Conservation (phyloP, 2,797 vertebrate genomes). For the Fistularia tabacaria region DNA sequence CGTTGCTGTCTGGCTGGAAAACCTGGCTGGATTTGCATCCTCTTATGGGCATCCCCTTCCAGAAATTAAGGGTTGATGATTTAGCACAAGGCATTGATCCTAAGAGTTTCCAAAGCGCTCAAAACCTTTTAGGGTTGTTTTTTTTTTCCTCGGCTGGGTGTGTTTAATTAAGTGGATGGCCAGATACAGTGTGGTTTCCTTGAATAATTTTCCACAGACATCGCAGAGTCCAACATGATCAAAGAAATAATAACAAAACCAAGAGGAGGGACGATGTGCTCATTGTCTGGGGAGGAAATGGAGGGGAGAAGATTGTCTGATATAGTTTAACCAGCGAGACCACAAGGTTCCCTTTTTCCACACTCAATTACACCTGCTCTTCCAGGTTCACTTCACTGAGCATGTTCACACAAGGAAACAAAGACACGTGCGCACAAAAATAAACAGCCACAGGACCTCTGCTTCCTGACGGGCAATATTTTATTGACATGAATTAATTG, state of each 20-base stretch:
- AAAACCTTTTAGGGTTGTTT: conserved; percentile 13
- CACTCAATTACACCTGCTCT: conserved; percentile 71
- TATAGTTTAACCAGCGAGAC: conserved; percentile 57
- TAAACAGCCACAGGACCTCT: conserved; percentile 32
- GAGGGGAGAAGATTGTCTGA: conserved; percentile 56
- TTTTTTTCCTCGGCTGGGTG: not conserved
- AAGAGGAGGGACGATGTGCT: conserved; percentile 28
- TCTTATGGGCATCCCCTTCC: conserved; percentile 38
- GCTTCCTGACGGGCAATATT: conserved; percentile 44
- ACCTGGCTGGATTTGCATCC: conserved; percentile 32
- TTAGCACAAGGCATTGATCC: conserved; percentile 47
- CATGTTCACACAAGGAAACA: conserved; percentile 35
- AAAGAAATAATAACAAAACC: conserved; percentile 42
- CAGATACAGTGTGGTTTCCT: conserved; percentile 9
- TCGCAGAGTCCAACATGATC: conserved; percentile 35
- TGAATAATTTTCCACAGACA: conserved; percentile 25
- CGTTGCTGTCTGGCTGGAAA: conserved; percentile 27
- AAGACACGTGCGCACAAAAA: conserved; percentile 34
- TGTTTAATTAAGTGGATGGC: conserved; percentile 8
- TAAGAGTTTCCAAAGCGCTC: conserved; percentile 27
- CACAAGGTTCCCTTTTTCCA: conserved; percentile 46
- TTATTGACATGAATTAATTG: conserved; percentile 76
- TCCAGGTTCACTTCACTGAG: conserved; percentile 46
- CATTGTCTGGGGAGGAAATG: conserved; percentile 54
- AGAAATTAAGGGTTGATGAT: conserved; percentile 66